Evolutionary conservation across 2,113 vertebrate genomes (phyloP).

Genomic region (Plestiodon gilberti): DNA sequence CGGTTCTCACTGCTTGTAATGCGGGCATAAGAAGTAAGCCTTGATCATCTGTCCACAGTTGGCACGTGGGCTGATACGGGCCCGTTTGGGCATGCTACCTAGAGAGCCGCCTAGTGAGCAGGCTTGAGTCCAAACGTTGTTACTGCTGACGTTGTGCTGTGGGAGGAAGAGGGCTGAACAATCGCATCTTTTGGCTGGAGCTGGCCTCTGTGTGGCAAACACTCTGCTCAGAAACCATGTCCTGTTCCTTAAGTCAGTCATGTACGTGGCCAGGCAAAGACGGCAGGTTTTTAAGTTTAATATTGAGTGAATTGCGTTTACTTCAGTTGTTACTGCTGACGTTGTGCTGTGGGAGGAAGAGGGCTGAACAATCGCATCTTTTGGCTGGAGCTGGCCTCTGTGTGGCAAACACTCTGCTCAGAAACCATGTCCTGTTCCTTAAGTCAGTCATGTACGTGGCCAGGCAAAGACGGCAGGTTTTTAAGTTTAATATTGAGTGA

Average conservation of each 20-base stretch:
- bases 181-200: not conserved
- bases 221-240: not conserved
- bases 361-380: not conserved
- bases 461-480: not conserved
- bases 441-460: not conserved
- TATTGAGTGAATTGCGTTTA: conserved; percentile 4
- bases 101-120: not conserved
- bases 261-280: not conserved
- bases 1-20: not conserved
- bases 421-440: not conserved
- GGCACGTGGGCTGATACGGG: not conserved
- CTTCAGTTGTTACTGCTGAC: not conserved
- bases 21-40: not conserved
- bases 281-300: not conserved
- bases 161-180: not conserved
- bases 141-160: not conserved
- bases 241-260: not conserved
- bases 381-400: not conserved
- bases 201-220: not conserved
- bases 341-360: not conserved
- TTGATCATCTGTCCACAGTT: not conserved
- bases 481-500: not conserved
- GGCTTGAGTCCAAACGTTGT: not conserved
- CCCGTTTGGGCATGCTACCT: not conserved
- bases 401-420: not conserved